Percentiles rank a stretch among this genome's conserved stretches.
Evolutionary conservation across 2,888 invertebrate species (phyloP).

Genomic region (Metopia argyrocephala): DNA sequence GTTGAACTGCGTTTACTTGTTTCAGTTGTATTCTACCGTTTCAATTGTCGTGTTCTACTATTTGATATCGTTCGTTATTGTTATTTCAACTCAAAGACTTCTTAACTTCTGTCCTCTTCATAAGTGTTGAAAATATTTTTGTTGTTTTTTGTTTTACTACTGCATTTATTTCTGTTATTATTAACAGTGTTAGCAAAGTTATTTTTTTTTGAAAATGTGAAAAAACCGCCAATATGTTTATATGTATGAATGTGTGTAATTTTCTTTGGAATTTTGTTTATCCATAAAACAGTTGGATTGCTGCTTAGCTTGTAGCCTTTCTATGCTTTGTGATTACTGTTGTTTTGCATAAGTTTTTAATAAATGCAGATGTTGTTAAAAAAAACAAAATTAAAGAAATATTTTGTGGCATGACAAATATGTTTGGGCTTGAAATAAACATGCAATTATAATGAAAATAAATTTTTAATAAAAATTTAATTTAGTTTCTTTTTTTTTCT

Average conservation of each 20-base stretch:
- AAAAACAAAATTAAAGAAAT: background rate
- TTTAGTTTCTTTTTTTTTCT: background rate
- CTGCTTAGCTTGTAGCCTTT: too few species aligned
- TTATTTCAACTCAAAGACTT: background rate
- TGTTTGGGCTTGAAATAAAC: background rate
- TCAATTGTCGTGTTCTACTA: constrained; percentile 19
- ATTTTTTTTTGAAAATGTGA: too few species aligned
- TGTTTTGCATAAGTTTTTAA: constrained; percentile 33
- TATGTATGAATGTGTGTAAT: background rate
- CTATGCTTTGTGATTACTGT: background rate
- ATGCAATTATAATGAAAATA: constrained; percentile 1
- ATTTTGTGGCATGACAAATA: background rate
- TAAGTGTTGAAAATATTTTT: background rate
- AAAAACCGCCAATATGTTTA: too few species aligned
- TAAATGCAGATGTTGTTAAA: constrained; percentile 33
- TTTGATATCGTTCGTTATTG: constrained; percentile 17
- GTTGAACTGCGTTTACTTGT: background rate
- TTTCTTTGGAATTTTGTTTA: background rate
- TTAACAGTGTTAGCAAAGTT: background rate
- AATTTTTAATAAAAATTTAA: constrained; percentile 3
- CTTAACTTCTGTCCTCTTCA: background rate
- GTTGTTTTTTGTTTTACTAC: background rate
- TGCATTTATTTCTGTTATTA: background rate
- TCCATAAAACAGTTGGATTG: background rate
- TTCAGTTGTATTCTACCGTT: constrained; percentile 47